Conservation (phyloP, 2,113 vertebrate genomes). For the Gadus chalcogrammus region DNA sequence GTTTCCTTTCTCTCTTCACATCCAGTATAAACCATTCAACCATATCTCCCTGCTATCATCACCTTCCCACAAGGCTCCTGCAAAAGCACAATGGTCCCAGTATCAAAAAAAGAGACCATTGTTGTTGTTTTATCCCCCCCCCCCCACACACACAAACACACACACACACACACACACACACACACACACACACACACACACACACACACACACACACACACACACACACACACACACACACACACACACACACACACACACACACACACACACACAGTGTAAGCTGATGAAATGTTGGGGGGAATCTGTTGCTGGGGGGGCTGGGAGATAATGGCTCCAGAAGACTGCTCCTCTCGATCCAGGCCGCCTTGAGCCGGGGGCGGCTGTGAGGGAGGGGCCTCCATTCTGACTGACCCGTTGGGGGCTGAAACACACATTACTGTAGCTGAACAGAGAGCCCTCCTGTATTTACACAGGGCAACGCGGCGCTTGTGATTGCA, state of each 20-base stretch:
- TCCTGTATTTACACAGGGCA: constrained; percentile 31
- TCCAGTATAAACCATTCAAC: no score
- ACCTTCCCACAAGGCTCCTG: constrained; percentile 7
- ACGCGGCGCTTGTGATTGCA: constrained; percentile 8
- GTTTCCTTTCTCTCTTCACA: no score
- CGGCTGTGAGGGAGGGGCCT: constrained; percentile 3
- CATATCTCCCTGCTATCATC: background rate
- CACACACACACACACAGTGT: background rate
- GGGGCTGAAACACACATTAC: constrained; percentile 36
- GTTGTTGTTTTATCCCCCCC: no score
- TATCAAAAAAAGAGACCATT: background rate
- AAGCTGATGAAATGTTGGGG: constrained; percentile 17
- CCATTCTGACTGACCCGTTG: constrained; percentile 35
- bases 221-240: no score
- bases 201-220: no score
- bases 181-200: no score
- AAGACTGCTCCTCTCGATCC: constrained; percentile 34
- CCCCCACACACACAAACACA: no score
- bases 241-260: no score
- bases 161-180: background rate
- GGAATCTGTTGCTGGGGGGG: constrained; percentile 4
- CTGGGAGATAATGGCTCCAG: constrained; percentile 32
- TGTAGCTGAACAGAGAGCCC: constrained; percentile 49
- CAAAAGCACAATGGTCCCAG: constrained; percentile 10
- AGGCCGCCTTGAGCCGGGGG: constrained; percentile 19